Evolutionary conservation across 1,140 invertebrate species (phyloP).

Genomic region (Trinorchestia longiramus): DNA sequence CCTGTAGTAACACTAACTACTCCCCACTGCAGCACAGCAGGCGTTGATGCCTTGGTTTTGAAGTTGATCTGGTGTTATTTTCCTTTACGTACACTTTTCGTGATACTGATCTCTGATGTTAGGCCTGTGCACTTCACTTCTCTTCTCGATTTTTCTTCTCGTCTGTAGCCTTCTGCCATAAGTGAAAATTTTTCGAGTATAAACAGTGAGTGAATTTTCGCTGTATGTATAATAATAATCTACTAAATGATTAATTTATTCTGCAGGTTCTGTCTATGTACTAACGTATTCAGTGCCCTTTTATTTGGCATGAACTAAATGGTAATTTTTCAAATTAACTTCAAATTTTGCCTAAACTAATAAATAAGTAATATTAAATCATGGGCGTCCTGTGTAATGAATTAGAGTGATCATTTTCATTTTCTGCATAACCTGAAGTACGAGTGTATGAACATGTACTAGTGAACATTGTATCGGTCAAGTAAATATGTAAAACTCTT

Average conservation of each 20-base stretch:
- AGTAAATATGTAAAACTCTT: neutral
- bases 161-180: neutral
- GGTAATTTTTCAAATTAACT: neutral
- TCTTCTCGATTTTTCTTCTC: neutral
- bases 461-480: neutral
- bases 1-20: too few species aligned
- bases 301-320: neutral
- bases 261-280: neutral
- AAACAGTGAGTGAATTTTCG: neutral
- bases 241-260: neutral
- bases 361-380: neutral
- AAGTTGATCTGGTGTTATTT: neutral
- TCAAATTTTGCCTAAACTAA: neutral
- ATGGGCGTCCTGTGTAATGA: neutral
- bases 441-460: constrained; percentile 37
- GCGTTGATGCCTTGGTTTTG: neutral
- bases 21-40: too few species aligned
- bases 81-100: neutral
- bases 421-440: neutral
- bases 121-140: neutral
- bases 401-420: neutral
- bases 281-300: neutral
- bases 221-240: neutral
- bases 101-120: too few species aligned
- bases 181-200: neutral